Evolutionary conservation across 2,888 invertebrate genomes (phyloP).

Genomic region (Trichogramma evanescens): DNA sequence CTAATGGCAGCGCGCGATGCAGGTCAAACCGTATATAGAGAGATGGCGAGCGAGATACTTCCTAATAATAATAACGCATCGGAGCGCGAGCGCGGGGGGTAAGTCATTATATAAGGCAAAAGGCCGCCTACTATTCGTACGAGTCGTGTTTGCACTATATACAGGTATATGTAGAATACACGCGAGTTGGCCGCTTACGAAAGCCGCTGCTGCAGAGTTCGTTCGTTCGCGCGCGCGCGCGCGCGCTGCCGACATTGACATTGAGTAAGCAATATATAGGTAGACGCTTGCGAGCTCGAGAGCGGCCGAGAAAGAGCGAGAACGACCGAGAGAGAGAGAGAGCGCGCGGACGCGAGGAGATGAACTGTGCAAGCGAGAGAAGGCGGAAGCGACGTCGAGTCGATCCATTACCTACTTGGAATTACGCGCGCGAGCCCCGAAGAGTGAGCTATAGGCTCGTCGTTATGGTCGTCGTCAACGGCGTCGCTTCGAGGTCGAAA

Average conservation of each 20-base stretch:
- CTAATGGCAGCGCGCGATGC: too few relatives aligned
- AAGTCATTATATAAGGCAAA: constrained; percentile 46
- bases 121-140: constrained; percentile 34
- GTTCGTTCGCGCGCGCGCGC: too few relatives aligned
- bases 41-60: too few relatives aligned
- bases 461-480: too few relatives aligned
- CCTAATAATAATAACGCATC: too few relatives aligned
- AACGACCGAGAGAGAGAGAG: constrained; percentile 35
- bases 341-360: constrained; percentile 33
- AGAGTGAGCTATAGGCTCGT: too few relatives aligned
- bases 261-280: constrained; percentile 31
- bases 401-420: constrained; percentile 13
- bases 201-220: too few relatives aligned
- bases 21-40: too few relatives aligned
- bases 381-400: neutral
- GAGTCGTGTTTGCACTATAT: too few relatives aligned
- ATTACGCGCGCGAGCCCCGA: neutral
- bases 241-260: constrained; percentile 41
- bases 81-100: constrained; percentile 28
- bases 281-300: neutral
- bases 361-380: neutral
- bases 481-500: too few relatives aligned
- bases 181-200: too few relatives aligned
- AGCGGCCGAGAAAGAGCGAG: constrained; percentile 31
- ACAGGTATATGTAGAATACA: too few relatives aligned